Conservation (phyloP, 2,113 vertebrate genomes). For the Alligator sinensis region DNA sequence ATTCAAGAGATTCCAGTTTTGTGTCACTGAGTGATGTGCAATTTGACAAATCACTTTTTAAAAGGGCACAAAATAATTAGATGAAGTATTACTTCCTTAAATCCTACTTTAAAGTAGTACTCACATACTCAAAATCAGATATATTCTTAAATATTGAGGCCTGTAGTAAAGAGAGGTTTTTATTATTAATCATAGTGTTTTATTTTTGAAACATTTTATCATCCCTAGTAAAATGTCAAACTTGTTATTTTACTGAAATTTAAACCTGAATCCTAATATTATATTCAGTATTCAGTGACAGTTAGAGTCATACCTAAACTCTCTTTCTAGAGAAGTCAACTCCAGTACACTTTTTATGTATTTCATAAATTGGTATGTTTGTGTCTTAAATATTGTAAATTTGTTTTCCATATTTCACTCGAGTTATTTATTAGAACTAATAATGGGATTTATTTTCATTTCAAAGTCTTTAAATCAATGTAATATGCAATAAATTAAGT, state of each 20-base stretch:
- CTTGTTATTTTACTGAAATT: background rate
- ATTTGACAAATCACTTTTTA: background rate
- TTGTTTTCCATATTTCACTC: background rate
- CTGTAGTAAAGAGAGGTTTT: background rate
- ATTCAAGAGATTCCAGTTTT: background rate
- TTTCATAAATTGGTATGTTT: background rate
- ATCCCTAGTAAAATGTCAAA: background rate
- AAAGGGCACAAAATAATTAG: background rate
- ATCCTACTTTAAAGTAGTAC: background rate
- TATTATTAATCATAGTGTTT: background rate
- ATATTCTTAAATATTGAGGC: background rate
- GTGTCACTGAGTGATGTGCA: background rate
- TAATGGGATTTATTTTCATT: background rate
- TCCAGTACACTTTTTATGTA: background rate
- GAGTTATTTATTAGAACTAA: constrained; percentile 1
- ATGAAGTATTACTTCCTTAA: background rate
- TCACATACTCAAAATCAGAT: background rate
- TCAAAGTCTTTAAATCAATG: background rate
- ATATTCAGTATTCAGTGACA: fast-evolving
- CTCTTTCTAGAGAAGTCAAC: background rate
- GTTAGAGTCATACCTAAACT: background rate
- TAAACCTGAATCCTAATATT: background rate
- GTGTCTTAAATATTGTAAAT: background rate
- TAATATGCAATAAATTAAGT: background rate
- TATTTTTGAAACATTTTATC: background rate